A percentile compares a stretch with the other conserved stretches of the same genome.
Conservation (phyloP, 2,888 invertebrate genomes). For the Drosophila multiciliata region DNA sequence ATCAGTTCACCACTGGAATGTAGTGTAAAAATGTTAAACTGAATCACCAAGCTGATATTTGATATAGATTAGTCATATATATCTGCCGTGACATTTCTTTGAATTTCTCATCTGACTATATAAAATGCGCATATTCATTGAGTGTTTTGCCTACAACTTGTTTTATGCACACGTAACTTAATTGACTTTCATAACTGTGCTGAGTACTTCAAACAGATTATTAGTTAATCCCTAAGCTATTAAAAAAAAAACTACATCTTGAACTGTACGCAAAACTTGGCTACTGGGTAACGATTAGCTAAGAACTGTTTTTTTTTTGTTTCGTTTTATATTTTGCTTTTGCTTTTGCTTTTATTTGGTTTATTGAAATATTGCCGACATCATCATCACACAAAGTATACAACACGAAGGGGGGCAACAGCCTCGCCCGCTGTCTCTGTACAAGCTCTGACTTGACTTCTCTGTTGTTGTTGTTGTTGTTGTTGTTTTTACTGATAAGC, state of each 20-base stretch:
- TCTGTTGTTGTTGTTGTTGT: neutral
- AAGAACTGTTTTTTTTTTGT: constrained; percentile 13
- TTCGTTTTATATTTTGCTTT: constrained; percentile 7
- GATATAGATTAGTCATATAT: neutral
- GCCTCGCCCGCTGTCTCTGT: constrained; percentile 32
- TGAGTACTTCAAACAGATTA: neutral
- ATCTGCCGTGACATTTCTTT: neutral
- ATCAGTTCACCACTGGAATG: neutral
- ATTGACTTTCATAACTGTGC: neutral
- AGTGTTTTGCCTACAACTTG: too few species aligned
- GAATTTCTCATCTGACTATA: neutral
- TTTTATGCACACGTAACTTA: neutral
- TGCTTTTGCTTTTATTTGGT: constrained; percentile 9
- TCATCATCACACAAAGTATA: constrained; percentile 21
- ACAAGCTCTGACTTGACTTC: constrained; percentile 4
- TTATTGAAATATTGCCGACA: constrained; percentile 55
- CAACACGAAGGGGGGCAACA: constrained; percentile 21
- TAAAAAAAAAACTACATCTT: neutral
- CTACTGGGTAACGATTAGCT: constrained; percentile 36
- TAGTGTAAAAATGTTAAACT: constrained; percentile 11
- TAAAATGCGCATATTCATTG: neutral
- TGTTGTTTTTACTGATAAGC: constrained; percentile 53
- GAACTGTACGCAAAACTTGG: neutral
- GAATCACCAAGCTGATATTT: neutral
- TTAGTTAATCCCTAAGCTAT: neutral